phyloP scores from a whole-genome alignment of 2,888 invertebrate species.

The Sussaba pulchella region DNA sequence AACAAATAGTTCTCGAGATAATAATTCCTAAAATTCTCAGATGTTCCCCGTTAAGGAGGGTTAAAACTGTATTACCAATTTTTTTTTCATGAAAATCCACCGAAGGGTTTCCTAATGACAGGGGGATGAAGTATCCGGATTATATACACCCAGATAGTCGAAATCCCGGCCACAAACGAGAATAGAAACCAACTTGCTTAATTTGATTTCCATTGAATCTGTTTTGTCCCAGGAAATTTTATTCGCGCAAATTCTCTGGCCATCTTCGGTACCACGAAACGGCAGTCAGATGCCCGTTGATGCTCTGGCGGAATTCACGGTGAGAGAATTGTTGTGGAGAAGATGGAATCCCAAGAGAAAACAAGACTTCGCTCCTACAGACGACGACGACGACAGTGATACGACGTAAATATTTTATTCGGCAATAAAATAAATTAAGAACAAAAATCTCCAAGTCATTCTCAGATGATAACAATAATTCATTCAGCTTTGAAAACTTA shows the following conservation, averaged over 20 bases:
- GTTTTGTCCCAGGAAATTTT: constrained; percentile 87
- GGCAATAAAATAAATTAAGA: neutral
- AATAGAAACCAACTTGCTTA: no score
- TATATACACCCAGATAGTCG: no score
- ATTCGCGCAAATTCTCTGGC: constrained; percentile 87
- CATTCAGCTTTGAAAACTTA: neutral
- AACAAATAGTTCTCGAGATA: no score
- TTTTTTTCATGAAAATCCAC: no score
- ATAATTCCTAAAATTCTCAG: no score
- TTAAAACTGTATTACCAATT: no score
- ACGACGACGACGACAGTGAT: constrained; percentile 83
- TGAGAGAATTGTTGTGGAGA: constrained; percentile 88
- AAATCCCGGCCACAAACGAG: no score
- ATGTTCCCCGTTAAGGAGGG: no score
- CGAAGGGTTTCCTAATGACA: no score
- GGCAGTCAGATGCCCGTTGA: constrained; percentile 83
- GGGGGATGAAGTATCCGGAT: no score
- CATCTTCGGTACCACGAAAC: constrained; percentile 79
- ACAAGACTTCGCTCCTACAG: constrained; percentile 73
- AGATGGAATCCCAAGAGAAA: constrained; percentile 87
- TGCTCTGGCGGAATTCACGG: constrained; percentile 86
- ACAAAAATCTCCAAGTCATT: no score
- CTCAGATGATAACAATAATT: neutral
- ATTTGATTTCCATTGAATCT: no score
- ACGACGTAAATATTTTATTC: constrained; percentile 38